phyloP scores from a whole-genome alignment of 2,113 vertebrate species.

The Gavia stellata region DNA sequence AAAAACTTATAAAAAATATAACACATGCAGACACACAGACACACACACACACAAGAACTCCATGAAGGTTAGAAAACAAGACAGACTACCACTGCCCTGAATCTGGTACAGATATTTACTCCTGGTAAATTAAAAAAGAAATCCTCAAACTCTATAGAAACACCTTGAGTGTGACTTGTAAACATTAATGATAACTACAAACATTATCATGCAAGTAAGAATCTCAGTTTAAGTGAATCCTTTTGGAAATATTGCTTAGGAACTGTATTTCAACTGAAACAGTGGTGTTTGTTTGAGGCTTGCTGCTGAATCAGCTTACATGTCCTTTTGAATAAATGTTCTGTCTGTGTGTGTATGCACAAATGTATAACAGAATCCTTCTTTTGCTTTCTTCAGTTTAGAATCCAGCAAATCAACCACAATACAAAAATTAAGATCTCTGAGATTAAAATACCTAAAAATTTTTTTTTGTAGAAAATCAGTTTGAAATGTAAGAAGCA shows the following conservation, averaged over 20 bases:
- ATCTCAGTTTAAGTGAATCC: background rate
- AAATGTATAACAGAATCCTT: background rate
- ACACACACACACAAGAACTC: rapidly evolving
- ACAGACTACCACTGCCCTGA: background rate
- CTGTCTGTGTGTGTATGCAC: rapidly evolving
- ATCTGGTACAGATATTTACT: background rate
- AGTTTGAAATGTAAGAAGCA: background rate
- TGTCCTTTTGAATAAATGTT: background rate
- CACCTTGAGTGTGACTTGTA: background rate
- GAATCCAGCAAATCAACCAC: background rate
- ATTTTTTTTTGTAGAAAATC: background rate
- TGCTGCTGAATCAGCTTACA: background rate
- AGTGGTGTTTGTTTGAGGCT: rapidly evolving
- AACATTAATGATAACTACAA: background rate
- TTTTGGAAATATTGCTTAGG: background rate
- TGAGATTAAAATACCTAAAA: background rate
- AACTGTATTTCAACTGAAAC: background rate
- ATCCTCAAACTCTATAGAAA: background rate
- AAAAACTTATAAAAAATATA: background rate
- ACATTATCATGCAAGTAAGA: background rate
- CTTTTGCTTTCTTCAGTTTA: background rate
- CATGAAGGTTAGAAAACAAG: background rate
- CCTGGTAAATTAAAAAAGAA: background rate
- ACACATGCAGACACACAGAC: rapidly evolving
- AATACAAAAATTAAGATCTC: background rate